A percentile compares a stretch with the other conserved stretches of the same genome.
Conservation (phyloP, 2,113 vertebrate species). For the Pachyramphus minor region DNA sequence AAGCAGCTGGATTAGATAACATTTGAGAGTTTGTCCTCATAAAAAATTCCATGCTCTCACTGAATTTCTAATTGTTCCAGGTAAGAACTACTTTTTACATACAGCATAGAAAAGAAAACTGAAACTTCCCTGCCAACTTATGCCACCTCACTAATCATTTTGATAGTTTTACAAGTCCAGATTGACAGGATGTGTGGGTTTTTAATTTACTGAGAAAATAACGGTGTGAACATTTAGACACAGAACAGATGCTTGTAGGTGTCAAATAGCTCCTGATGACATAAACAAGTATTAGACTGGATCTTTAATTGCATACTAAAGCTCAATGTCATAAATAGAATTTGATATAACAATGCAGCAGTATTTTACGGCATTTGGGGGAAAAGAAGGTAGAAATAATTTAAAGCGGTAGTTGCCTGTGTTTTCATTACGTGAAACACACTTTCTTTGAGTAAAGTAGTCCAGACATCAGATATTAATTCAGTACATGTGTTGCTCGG, state of each 20-base stretch:
- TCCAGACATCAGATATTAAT: background rate
- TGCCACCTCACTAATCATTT: background rate
- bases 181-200: background rate
- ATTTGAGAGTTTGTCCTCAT: background rate
- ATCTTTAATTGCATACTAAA: background rate
- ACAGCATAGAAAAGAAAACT: background rate
- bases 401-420: background rate
- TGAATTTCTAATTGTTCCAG: background rate
- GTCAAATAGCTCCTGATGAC: background rate
- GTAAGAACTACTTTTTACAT: background rate
- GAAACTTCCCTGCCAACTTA: background rate
- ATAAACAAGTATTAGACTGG: background rate
- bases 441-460: background rate
- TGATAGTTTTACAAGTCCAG: background rate
- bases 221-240: background rate
- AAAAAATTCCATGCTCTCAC: background rate
- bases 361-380: background rate
- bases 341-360: background rate
- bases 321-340: background rate
- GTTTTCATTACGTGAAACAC: background rate
- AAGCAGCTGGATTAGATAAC: background rate
- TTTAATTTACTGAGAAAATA: background rate
- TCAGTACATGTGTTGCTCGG: background rate
- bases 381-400: background rate
- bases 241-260: background rate